Evolutionary conservation across 2,113 vertebrate genomes (phyloP), one percentile per base, ranked within the genome.

Genomic region (Ciconia boyciana): DNA sequence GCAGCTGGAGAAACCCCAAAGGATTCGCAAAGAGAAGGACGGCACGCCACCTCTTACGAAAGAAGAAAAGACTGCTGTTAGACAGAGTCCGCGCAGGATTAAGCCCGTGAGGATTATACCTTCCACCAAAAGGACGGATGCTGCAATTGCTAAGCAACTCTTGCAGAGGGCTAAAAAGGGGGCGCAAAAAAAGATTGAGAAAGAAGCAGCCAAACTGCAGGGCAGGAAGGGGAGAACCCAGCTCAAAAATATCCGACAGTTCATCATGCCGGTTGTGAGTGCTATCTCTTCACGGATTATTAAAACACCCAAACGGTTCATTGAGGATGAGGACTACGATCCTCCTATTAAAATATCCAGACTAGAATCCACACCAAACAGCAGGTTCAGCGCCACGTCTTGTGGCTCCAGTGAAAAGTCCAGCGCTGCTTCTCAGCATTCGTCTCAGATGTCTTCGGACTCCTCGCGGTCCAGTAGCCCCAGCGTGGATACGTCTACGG

Each of bases 201-300:
- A 99, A 74, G 99, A 99, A 87, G 99, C 99, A 79, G 97, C 98
- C 74, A 96, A 99, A 98, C 88, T 99, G 76, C 98, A 98, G 94
- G 98, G 98, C 39, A 97, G 98, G 65, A 98, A 99, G 89, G 99
- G 98, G 80, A 98, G 99, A 94, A 99, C 99, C 6, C 99, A 99
- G 87, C 98, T 99, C n/a, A 99, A 99, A 93, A 99, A 99, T 51
- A 99, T 99, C 83, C 98, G 99, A 4, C 99, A 99, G 98, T 99
- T 99, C 96, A 99, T 99, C 85, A 99, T 99, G 99, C 99, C 99
- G 0, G 99, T 99, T 19, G 99, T 99, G 88, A 99, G 99, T 28
- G 99, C 99, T 2, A 99, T 99, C 95, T 99, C 99, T 22, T 99
- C 99, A 3, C 98, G 99, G 54, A 99, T 99, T 95, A 99, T 99